Conservation (phyloP, 2,113 vertebrate species). For the Prunella himalayana region DNA sequence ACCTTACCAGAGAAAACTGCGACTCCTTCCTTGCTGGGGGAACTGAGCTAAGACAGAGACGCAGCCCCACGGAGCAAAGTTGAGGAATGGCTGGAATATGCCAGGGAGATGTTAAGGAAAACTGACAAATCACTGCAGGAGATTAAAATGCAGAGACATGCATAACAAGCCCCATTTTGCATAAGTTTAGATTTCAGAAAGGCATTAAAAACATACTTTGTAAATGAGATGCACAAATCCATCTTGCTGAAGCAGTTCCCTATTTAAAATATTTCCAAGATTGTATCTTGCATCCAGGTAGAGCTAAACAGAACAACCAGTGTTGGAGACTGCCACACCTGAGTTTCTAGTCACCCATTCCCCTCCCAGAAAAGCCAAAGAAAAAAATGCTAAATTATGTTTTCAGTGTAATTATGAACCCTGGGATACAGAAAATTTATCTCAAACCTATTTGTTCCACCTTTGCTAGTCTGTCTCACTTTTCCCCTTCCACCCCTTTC, state of each 20-base stretch:
- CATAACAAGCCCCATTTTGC: background rate
- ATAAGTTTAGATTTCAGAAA: conserved; percentile 8
- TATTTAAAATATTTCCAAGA: conserved; percentile 46
- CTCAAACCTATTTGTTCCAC: background rate
- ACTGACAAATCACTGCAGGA: conserved; percentile 24
- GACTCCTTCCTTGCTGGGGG: background rate
- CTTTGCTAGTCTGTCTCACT: background rate
- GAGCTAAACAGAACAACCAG: background rate
- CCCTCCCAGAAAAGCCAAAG: background rate
- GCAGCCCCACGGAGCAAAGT: background rate
- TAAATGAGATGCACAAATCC: conserved; percentile 36
- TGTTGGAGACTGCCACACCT: conserved; percentile 8
- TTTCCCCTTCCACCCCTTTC: background rate
- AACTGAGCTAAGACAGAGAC: background rate
- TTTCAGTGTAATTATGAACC: background rate
- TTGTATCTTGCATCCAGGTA: conserved; percentile 17
- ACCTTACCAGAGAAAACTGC: background rate
- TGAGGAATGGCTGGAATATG: background rate
- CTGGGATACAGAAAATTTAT: background rate
- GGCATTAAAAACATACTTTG: conserved; percentile 54
- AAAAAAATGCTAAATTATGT: background rate
- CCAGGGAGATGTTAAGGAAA: conserved; percentile 3
- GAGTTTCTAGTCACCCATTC: background rate
- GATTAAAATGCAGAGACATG: conserved; percentile 57
- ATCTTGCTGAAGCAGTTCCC: conserved; percentile 48